Percentiles rank a stretch among this genome's conserved stretches.
phyloP scores from a whole-genome alignment of 2,888 invertebrate genomes.

The Watsonalla binaria region DNA sequence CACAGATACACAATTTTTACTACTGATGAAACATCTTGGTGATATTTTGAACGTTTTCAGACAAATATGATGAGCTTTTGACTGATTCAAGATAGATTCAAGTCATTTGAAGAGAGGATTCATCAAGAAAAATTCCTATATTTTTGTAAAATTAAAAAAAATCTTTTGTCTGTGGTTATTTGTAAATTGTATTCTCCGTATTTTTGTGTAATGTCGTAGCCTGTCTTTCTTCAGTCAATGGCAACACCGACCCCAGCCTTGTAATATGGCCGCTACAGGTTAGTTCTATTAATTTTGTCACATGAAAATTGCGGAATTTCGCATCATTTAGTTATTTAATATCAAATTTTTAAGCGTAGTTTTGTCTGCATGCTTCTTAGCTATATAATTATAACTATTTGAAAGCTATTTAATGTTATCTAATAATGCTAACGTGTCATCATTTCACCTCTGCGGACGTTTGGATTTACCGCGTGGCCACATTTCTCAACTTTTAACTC shows the following conservation, averaged over 20 bases:
- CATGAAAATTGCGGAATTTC: constrained; percentile 55
- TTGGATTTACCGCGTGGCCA: constrained; percentile 79
- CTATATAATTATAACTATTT: constrained; percentile 17
- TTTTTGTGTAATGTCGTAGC: constrained; percentile 13
- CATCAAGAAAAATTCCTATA: too few species aligned
- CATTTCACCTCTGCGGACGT: constrained; percentile 73
- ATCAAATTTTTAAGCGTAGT: constrained; percentile 27
- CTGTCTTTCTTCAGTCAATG: constrained; percentile 36
- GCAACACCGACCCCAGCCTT: constrained; percentile 75
- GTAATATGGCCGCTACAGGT: constrained; percentile 87
- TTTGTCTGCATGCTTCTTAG: constrained; percentile 29
- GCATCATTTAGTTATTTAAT: constrained; percentile 25
- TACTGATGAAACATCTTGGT: too few species aligned
- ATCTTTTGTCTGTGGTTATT: constrained; percentile 5
- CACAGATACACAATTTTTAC: too few species aligned
- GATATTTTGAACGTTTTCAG: too few species aligned
- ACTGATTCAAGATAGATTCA: too few species aligned
- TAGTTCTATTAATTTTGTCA: constrained; percentile 79
- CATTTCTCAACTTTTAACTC: constrained; percentile 54
- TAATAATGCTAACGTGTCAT: constrained; percentile 78
- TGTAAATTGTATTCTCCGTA: not conserved
- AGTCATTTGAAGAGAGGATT: too few species aligned
- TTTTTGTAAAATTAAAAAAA: not conserved
- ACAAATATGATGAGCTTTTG: too few species aligned
- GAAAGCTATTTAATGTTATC: constrained; percentile 40